Percentiles rank a stretch among this genome's conserved stretches.
These are phyloP conservation scores for Trididemnum clinides DNA, from an alignment of 23 tunicate species.

Conservation along the genomic window DNA sequence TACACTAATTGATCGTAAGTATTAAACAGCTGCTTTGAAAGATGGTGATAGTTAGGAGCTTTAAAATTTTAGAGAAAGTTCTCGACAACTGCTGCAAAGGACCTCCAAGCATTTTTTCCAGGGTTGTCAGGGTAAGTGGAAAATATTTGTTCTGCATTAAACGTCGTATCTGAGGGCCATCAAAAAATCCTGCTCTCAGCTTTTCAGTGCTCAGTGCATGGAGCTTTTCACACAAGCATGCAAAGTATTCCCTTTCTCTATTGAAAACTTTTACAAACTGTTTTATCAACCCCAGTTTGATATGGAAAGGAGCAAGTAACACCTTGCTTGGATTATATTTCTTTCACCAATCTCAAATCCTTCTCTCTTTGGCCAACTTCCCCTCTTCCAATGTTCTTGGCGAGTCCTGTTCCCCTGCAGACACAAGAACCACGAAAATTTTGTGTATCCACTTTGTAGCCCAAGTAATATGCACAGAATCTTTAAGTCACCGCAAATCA, in stretches of 20 bases:
- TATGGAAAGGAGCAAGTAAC: conserved; percentile 8
- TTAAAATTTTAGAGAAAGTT: background rate
- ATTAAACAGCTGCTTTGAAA: conserved; percentile 7
- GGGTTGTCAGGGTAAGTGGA: background rate
- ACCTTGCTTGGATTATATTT: background rate
- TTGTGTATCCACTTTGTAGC: conserved; percentile 8
- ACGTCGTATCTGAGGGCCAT: conserved; percentile 32
- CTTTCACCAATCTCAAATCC: conserved; percentile 11
- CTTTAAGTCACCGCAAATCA: conserved; percentile 10
- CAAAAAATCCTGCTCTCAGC: conserved; percentile 26
- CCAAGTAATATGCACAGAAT: conserved; percentile 1
- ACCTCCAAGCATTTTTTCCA: conserved; percentile 15
- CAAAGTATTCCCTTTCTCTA: conserved; percentile 17
- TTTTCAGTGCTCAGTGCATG: conserved; percentile 9
- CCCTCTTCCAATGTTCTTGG: conserved; percentile 12
- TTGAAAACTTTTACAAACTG: conserved; percentile 19
- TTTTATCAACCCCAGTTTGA: conserved; percentile 37
- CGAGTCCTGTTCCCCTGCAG: conserved; percentile 22
- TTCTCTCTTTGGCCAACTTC: conserved; percentile 9
- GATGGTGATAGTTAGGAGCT: background rate
- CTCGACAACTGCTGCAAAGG: conserved; percentile 11
- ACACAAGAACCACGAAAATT: conserved; percentile 13
- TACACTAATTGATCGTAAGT: conserved; percentile 21
- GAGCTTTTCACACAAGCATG: background rate
- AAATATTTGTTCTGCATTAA: background rate